Conservation (phyloP, 2,113 vertebrate genomes). For the Meleagris gallopavo region DNA sequence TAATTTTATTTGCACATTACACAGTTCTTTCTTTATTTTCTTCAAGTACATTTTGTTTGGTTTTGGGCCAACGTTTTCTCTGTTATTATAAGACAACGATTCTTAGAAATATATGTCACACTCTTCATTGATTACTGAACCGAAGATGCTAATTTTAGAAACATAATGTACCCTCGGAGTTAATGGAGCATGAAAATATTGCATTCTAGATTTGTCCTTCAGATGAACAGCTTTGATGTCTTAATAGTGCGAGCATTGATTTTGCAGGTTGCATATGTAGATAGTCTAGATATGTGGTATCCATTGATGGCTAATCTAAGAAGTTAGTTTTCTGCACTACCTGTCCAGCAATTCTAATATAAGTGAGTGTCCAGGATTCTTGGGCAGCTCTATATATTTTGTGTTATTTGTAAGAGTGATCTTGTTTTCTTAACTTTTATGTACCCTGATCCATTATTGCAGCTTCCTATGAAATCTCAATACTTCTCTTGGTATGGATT, state of each 20-base stretch:
- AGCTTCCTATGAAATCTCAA: neutral
- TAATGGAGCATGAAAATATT: neutral
- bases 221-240: neutral
- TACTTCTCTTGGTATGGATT: neutral
- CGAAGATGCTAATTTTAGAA: neutral
- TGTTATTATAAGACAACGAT: neutral
- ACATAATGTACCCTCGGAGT: neutral
- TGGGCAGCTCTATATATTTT: neutral
- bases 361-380: neutral
- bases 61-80: neutral
- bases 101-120: neutral
- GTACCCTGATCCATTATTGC: neutral
- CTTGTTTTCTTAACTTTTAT: neutral
- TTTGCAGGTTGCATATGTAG: neutral
- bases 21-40: neutral
- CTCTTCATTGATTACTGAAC: neutral
- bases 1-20: too few relatives aligned
- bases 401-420: neutral
- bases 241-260: neutral
- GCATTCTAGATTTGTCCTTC: constrained; percentile 2
- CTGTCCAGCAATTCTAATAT: neutral
- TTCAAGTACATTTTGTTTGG: neutral
- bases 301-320: neutral
- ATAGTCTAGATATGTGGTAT: neutral
- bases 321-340: neutral